Evolutionary conservation across 2,797 vertebrate species (phyloP).

Genomic region (Bucorvus abyssinicus): DNA sequence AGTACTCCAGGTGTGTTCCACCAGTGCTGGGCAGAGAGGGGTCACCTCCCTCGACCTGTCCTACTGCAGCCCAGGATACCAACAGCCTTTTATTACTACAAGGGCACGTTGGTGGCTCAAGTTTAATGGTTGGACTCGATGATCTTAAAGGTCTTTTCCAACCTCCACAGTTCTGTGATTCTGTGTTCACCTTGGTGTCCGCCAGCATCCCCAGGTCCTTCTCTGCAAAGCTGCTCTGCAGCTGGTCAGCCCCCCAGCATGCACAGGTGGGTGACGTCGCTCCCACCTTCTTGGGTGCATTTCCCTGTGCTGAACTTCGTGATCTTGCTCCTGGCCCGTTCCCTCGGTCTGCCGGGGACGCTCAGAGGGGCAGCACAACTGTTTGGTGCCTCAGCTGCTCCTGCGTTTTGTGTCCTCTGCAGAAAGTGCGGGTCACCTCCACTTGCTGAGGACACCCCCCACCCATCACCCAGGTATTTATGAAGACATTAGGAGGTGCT

Average conservation of each 20-base stretch:
- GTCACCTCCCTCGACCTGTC: neutral
- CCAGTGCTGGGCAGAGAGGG: neutral
- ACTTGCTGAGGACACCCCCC: neutral
- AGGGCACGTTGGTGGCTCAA: neutral
- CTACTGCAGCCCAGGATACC: neutral
- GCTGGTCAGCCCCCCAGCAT: neutral
- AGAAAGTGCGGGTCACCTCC: no score
- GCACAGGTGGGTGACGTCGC: neutral
- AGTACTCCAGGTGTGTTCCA: neutral
- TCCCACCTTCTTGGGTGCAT: neutral
- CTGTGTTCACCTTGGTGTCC: fast-evolving
- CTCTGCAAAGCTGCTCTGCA: neutral
- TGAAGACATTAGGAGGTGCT: neutral
- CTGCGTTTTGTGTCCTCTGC: neutral
- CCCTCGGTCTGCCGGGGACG: fast-evolving
- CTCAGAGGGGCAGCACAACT: neutral
- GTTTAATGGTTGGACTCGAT: neutral
- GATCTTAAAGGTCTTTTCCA: neutral
- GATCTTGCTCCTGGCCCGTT: neutral
- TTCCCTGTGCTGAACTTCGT: neutral
- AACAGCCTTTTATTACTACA: neutral
- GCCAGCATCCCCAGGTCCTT: neutral
- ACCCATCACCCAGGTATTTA: no score
- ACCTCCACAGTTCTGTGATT: neutral
- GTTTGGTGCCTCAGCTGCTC: neutral